Conservation (phyloP, 2,797 vertebrate species). For the Pampus argenteus region DNA sequence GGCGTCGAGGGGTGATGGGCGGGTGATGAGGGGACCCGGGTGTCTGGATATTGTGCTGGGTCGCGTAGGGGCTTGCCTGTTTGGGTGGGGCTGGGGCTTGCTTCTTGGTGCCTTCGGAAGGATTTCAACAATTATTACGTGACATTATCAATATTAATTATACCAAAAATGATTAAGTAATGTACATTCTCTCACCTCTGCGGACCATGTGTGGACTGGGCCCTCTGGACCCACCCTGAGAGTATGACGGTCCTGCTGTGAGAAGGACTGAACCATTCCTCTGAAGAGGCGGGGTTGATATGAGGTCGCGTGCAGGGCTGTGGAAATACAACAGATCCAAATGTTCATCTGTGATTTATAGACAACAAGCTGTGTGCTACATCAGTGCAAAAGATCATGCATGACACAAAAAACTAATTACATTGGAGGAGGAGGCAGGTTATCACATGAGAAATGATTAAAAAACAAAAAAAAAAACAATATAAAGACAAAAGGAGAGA, state of each 20-base stretch:
- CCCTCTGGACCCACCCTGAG: constrained; percentile 81
- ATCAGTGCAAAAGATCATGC: constrained; percentile 52
- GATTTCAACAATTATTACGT: constrained; percentile 15
- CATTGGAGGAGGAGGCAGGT: constrained; percentile 27
- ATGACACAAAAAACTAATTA: constrained; percentile 19
- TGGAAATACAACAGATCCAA: constrained; percentile 49
- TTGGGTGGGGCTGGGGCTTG: constrained; percentile 89
- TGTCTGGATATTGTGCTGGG: constrained; percentile 57
- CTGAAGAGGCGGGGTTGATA: constrained; percentile 84
- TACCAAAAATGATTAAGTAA: background rate
- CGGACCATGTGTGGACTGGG: constrained; percentile 92
- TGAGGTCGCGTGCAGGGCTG: constrained; percentile 82
- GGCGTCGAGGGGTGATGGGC: constrained; percentile 84
- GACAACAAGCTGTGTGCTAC: constrained; percentile 20
- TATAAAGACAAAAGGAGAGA: background rate
- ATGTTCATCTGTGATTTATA: constrained; percentile 26
- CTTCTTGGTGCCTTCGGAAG: constrained; percentile 91
- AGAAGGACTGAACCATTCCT: constrained; percentile 88
- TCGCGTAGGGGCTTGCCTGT: constrained; percentile 79
- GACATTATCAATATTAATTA: background rate
- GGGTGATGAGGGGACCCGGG: constrained; percentile 67
- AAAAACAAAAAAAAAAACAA: background rate
- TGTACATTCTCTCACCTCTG: constrained; percentile 85
- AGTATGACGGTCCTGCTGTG: constrained; percentile 72
- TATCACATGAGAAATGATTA: constrained; percentile 30